A percentile compares a stretch with the other conserved stretches of the same genome.
Evolutionary conservation across 2,888 invertebrate species (phyloP).

Genomic region (Nomada flava): DNA sequence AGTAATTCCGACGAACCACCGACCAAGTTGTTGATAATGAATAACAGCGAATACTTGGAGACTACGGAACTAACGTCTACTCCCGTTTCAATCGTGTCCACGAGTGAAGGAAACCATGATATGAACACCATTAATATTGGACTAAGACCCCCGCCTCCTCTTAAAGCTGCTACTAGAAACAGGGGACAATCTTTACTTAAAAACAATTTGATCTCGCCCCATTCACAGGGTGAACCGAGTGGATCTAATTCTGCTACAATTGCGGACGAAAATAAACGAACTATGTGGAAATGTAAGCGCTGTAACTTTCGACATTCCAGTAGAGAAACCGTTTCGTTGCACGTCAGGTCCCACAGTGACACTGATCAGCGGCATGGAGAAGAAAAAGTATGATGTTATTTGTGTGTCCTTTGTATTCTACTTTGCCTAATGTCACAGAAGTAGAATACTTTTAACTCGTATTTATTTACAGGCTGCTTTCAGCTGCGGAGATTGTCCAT

Average conservation of each 20-base stretch:
- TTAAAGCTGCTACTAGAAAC: constrained; percentile 86
- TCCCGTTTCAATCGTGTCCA: constrained; percentile 59
- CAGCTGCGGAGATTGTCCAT: constrained; percentile 90
- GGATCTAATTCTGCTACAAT: constrained; percentile 57
- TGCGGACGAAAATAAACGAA: constrained; percentile 88
- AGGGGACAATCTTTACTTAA: constrained; percentile 80
- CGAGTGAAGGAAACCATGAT: constrained; percentile 58
- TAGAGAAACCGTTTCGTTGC: constrained; percentile 88
- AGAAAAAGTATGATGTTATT: constrained; percentile 49
- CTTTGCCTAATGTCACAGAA: not conserved
- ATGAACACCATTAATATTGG: constrained; percentile 67
- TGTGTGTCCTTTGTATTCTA: not conserved
- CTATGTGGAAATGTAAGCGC: constrained; percentile 95
- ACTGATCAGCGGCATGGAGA: constrained; percentile 70
- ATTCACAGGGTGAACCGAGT: constrained; percentile 43
- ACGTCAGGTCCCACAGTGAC: constrained; percentile 88
- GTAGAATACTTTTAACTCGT: not conserved
- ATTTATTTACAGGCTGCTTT: constrained; percentile 69
- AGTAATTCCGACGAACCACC: constrained; percentile 71
- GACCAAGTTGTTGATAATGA: constrained; percentile 73
- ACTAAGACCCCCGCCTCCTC: constrained; percentile 85
- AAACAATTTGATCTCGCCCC: constrained; percentile 63
- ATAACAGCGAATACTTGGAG: constrained; percentile 67
- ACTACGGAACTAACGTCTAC: constrained; percentile 73
- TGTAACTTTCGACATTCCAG: constrained; percentile 92